phyloP scores from a whole-genome alignment of 2,113 vertebrate species.

The Nothocercus nigrocapillus region DNA sequence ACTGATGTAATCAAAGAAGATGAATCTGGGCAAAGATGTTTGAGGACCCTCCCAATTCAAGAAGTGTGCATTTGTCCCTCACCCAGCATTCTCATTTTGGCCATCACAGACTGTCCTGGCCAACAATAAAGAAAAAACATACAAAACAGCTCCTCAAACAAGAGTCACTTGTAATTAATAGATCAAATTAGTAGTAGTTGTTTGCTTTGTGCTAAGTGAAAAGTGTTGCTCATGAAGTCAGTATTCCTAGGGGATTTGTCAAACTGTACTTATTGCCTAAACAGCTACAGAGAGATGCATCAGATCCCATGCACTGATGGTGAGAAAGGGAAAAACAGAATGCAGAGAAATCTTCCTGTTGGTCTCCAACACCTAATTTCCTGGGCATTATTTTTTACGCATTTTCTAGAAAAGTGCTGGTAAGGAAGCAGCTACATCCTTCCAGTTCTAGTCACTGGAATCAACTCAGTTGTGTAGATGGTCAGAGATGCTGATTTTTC shows the following conservation, averaged over 20 bases:
- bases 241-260: background rate
- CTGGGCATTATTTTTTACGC: background rate
- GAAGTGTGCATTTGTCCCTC: background rate
- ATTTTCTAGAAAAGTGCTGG: background rate
- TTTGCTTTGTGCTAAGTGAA: background rate
- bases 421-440: background rate
- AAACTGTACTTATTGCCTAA: background rate
- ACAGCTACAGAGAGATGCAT: background rate
- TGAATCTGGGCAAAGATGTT: background rate
- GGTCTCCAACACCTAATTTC: background rate
- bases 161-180: background rate
- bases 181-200: background rate
- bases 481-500: background rate
- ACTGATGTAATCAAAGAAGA: background rate
- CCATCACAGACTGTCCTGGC: accelerated
- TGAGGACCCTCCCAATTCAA: background rate
- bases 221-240: background rate
- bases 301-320: background rate
- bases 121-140: background rate
- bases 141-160: accelerated
- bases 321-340: background rate
- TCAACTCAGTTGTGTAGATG: background rate
- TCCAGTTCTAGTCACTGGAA: background rate
- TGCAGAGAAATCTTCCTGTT: background rate
- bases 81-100: background rate